A percentile compares a stretch with the other conserved stretches of the same genome.
Evolutionary conservation across 2,113 vertebrate species (phyloP).

Genomic region (Anseranas semipalmata): DNA sequence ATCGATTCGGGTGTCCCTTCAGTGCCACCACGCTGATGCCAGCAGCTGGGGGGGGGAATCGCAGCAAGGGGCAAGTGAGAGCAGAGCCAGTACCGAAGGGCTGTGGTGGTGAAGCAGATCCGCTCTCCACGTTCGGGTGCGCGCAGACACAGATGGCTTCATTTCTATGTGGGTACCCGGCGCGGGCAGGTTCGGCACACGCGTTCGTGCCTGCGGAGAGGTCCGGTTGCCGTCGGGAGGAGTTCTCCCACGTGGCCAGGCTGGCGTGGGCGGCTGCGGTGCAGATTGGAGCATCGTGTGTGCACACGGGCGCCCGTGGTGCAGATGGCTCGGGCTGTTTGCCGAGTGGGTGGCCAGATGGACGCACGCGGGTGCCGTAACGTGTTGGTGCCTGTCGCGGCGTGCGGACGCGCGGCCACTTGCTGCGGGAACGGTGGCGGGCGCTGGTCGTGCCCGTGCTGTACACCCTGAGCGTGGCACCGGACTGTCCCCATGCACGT

Average conservation of each 20-base stretch:
- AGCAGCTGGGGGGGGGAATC: background rate
- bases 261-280: background rate
- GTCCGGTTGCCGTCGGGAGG: accelerated
- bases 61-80: background rate
- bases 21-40: background rate
- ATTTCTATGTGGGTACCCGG: background rate
- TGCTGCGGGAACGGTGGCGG: accelerated
- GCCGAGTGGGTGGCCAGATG: background rate
- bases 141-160: background rate
- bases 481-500: accelerated
- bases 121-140: background rate
- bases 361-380: background rate
- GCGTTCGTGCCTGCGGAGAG: background rate
- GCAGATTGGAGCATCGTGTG: background rate
- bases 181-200: background rate
- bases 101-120: background rate
- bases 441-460: too few relatives aligned
- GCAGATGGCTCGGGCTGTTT: background rate
- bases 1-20: background rate
- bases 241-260: background rate
- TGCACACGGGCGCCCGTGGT: background rate
- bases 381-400: background rate
- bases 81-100: background rate
- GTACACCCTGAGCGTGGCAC: accelerated
- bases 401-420: background rate